Evolutionary conservation across 1,140 invertebrate genomes (phyloP).

Genomic region (Holotrichia oblita): DNA sequence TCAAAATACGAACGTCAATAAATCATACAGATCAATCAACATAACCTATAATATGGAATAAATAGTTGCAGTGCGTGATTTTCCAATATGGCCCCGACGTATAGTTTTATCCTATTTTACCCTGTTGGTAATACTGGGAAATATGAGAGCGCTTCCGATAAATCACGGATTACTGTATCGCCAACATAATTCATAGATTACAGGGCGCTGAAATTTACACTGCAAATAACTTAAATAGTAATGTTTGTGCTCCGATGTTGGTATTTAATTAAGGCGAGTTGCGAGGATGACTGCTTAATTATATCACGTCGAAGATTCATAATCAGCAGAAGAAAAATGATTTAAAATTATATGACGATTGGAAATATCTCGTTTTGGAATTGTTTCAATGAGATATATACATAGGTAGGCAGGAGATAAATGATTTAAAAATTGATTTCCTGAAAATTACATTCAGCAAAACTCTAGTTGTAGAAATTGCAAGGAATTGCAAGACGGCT

Average conservation of each 20-base stretch:
- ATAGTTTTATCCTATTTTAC: conserved; percentile 47
- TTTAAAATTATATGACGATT: too few species aligned
- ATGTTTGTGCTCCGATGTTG: conserved; percentile 50
- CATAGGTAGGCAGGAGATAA: too few species aligned
- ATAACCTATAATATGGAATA: conserved; percentile 47
- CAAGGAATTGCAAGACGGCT: too few species aligned
- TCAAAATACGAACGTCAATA: conserved; percentile 39
- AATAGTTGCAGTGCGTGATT: conserved; percentile 44
- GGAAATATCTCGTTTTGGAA: too few species aligned
- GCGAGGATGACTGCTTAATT: conserved; percentile 9
- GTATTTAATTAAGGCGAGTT: neutral
- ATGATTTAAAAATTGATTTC: too few species aligned
- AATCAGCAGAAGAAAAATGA: too few species aligned
- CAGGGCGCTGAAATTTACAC: conserved; percentile 50
- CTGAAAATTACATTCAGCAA: too few species aligned
- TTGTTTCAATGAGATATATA: too few species aligned
- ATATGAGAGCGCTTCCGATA: conserved; percentile 53
- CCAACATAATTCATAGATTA: conserved; percentile 58
- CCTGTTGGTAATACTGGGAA: conserved; percentile 47
- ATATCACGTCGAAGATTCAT: neutral
- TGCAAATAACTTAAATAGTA: conserved; percentile 57
- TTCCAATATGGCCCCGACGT: conserved; percentile 39
- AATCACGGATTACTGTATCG: conserved; percentile 57
- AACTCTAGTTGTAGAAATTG: too few species aligned
- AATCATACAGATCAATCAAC: conserved; percentile 43